Conservation (phyloP, 2,888 invertebrate species). For the Tinea semifulvella region DNA sequence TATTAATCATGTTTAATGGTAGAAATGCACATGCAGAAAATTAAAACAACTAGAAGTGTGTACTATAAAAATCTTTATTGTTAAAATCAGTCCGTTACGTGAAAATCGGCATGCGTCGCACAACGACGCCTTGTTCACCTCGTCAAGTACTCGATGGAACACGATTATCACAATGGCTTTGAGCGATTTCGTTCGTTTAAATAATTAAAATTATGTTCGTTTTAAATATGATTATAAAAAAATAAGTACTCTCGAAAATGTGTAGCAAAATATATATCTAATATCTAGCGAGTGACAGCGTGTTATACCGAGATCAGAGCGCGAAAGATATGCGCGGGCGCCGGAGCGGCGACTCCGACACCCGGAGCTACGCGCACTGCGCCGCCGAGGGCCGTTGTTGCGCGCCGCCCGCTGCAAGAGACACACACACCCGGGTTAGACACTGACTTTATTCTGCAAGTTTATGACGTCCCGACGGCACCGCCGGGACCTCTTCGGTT, state of each 20-base stretch:
- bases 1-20: neutral
- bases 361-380: slow-evolving; percentile 64
- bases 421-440: slow-evolving; percentile 65
- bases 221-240: slow-evolving; percentile 11
- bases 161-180: slow-evolving; percentile 4
- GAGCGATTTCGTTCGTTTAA: slow-evolving; percentile 14
- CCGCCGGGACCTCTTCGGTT: slow-evolving; percentile 26
- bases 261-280: slow-evolving; percentile 49
- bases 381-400: slow-evolving; percentile 66
- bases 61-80: slow-evolving; percentile 54
- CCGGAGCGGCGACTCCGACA: slow-evolving; percentile 50
- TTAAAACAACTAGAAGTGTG: slow-evolving; percentile 49
- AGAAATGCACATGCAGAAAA: slow-evolving; percentile 36
- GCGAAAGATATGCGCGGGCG: slow-evolving; percentile 34
- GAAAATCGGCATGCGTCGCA: slow-evolving; percentile 27
- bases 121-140: slow-evolving; percentile 51
- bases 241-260: slow-evolving; percentile 21
- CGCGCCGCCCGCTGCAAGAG: slow-evolving; percentile 66
- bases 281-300: slow-evolving; percentile 53
- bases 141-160: slow-evolving; percentile 18
- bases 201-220: slow-evolving; percentile 1
- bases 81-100: slow-evolving; percentile 57
- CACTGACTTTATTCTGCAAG: slow-evolving; percentile 36
- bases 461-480: slow-evolving; percentile 20
- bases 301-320: slow-evolving; percentile 60